These are phyloP conservation scores for Syngnathus typhle DNA, from an alignment of 2,113 vertebrate species.

Conservation along the genomic window DNA sequence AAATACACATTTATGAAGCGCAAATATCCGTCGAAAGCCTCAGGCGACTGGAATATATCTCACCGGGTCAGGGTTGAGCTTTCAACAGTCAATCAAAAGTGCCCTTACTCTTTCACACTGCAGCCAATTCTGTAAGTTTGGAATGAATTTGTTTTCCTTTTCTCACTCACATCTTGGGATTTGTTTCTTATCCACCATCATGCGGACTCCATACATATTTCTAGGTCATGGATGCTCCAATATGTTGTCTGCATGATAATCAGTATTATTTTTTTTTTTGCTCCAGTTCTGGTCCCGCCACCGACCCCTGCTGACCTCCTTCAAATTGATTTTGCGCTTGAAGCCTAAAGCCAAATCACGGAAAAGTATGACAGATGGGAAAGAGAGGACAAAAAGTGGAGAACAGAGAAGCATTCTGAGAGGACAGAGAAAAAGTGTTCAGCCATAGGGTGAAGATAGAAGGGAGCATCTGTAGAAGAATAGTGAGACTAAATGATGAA, in stretches of 20 bases:
- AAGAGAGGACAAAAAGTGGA: slow-evolving; percentile 11
- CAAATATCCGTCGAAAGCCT: too few relatives aligned
- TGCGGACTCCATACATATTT: slow-evolving; percentile 46
- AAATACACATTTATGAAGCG: too few relatives aligned
- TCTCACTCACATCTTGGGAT: slow-evolving; percentile 43
- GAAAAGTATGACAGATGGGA: slow-evolving; percentile 13
- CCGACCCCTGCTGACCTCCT: slow-evolving; percentile 83
- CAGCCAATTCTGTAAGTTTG: too few relatives aligned
- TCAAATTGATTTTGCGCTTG: slow-evolving; percentile 92
- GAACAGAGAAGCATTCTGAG: slow-evolving; percentile 26
- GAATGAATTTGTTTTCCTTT: slow-evolving; percentile 20
- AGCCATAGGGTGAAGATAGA: slow-evolving; percentile 83
- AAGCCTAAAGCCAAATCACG: slow-evolving; percentile 79
- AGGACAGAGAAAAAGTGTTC: slow-evolving; percentile 72
- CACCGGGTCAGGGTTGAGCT: too few relatives aligned
- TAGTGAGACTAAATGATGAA: slow-evolving; percentile 72
- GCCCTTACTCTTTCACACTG: too few relatives aligned
- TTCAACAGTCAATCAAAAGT: too few relatives aligned
- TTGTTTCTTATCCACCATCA: slow-evolving; percentile 33
- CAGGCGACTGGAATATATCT: too few relatives aligned
- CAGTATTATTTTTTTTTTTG: slow-evolving; percentile 70
- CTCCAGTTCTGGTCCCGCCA: slow-evolving; percentile 66
- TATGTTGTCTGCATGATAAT: slow-evolving; percentile 76
- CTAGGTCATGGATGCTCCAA: slow-evolving; percentile 44
- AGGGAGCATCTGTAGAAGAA: slow-evolving; percentile 79